phyloP scores from a whole-genome alignment of 2,113 vertebrate genomes.

The Macquaria australasica region DNA sequence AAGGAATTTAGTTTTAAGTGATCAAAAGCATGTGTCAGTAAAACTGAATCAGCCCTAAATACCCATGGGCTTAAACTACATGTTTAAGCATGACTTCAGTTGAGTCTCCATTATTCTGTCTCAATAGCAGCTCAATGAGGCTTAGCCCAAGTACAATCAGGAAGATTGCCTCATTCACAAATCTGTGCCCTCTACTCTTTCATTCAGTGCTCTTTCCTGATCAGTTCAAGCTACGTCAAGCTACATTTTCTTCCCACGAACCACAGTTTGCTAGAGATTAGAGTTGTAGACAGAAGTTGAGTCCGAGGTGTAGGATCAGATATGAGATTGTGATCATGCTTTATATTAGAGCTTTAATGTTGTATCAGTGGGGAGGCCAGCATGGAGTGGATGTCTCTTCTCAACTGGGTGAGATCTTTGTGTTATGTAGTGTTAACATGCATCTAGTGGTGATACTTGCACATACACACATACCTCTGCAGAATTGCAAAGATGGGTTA shows the following conservation, averaged over 20 bases:
- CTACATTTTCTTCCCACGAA: slow-evolving; percentile 16
- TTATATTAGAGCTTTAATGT: background rate
- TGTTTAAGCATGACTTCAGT: slow-evolving; percentile 20
- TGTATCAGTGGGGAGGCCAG: background rate
- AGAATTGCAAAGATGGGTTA: background rate
- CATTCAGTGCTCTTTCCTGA: slow-evolving; percentile 8
- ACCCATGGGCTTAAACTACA: background rate
- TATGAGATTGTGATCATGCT: background rate
- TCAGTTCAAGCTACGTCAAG: slow-evolving; percentile 11
- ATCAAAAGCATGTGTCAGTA: slow-evolving; percentile 23
- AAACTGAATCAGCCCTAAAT: slow-evolving; percentile 17
- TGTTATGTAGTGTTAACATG: background rate
- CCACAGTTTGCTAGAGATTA: background rate
- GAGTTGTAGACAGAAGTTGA: background rate
- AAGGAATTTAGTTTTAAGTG: slow-evolving; percentile 18
- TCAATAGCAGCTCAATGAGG: slow-evolving; percentile 57
- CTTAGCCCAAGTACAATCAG: slow-evolving; percentile 41
- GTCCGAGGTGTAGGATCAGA: background rate
- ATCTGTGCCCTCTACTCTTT: slow-evolving; percentile 29
- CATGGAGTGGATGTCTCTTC: background rate
- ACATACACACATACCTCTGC: background rate
- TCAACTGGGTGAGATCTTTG: background rate
- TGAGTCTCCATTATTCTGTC: slow-evolving; percentile 29
- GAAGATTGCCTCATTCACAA: slow-evolving; percentile 45
- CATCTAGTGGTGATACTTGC: background rate